These are phyloP conservation scores for Podocnemis expansa DNA, from an alignment of 2,113 vertebrate genomes.

Conservation along the genomic window DNA sequence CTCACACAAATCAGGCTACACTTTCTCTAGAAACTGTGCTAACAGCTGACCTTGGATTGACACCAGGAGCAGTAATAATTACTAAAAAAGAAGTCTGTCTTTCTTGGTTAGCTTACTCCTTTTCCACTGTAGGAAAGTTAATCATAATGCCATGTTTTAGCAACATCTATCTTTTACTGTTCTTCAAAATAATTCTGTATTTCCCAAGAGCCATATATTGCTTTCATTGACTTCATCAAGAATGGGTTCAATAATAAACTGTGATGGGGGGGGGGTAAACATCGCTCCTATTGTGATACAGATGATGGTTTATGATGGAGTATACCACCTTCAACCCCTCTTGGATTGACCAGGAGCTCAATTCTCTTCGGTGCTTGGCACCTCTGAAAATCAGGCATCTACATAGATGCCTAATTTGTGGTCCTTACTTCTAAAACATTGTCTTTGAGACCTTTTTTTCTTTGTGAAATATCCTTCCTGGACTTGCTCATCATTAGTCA, in stretches of 20 bases:
- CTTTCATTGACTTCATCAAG: neutral
- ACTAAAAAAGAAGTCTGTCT: neutral
- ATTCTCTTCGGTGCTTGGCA: too few relatives aligned
- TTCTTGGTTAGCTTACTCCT: neutral
- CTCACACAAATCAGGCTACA: neutral
- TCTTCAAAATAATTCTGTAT: neutral
- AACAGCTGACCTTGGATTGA: neutral
- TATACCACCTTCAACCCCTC: too few relatives aligned
- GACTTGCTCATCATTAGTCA: neutral
- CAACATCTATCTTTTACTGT: neutral
- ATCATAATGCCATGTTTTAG: neutral
- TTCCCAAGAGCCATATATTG: neutral
- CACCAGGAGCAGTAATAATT: neutral
- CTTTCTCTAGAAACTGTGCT: neutral
- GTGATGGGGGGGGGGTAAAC: neutral
- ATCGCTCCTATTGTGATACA: neutral
- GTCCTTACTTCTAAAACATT: too few relatives aligned
- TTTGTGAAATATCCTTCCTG: too few relatives aligned
- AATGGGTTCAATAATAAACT: neutral
- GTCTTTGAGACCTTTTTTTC: too few relatives aligned
- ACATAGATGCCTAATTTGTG: too few relatives aligned
- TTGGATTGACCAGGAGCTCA: too few relatives aligned
- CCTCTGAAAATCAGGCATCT: too few relatives aligned
- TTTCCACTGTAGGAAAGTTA: neutral
- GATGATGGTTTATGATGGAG: neutral